Evolutionary conservation across 2,888 invertebrate genomes (phyloP), one percentile per base, ranked within the genome.

Genomic region (Tubulanus polymorphus): DNA sequence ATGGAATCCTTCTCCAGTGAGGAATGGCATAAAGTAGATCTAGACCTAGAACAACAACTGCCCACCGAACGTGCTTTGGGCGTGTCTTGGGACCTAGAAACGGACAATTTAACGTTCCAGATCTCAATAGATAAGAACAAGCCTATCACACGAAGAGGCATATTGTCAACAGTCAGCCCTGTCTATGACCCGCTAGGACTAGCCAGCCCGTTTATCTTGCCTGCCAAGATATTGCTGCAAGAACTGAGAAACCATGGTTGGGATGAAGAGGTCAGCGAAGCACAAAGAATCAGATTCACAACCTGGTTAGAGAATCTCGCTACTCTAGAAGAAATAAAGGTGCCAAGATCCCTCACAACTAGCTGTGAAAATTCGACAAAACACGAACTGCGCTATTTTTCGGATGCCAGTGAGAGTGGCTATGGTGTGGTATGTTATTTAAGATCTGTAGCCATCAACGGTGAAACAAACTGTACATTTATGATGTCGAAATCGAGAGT

Each of bases 71-170:
- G 48, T 6, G 48, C 48, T 23, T n/a, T 47, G 3, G 48, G 25
- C 6, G 27, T 47, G 5, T 20, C 23, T 2, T 68, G 67, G 68
- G 37, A 52, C 41, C 35, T 59, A 18, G 51, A 57, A 25, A 15
- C 25, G 12, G 67, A 67, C 48, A 23, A 32, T 1, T 58, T 67
- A 25, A 12, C 41, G 2, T 62, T 63, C 47, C 30, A 37, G 3
- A 53, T 62, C 1, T 28, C 48, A 2, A n/a, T n/a, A n/a, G 35
- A 37, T 18, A 30, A 25, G 27, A 37, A 58, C 18, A 55, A 46
- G 23, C 60, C 58, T 23, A 23, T 26, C 25, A 51, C 52, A 12
- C 6, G 52, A 12, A 26, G 37, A 23, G 37, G 18, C 23, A 51
- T 51, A 27, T 20, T 51, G 10, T 41, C 52, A 1, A 26, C 37